These are phyloP conservation scores for Dastarcus helophoroides DNA, from an alignment of 2,888 invertebrate species.

Conservation along the genomic window DNA sequence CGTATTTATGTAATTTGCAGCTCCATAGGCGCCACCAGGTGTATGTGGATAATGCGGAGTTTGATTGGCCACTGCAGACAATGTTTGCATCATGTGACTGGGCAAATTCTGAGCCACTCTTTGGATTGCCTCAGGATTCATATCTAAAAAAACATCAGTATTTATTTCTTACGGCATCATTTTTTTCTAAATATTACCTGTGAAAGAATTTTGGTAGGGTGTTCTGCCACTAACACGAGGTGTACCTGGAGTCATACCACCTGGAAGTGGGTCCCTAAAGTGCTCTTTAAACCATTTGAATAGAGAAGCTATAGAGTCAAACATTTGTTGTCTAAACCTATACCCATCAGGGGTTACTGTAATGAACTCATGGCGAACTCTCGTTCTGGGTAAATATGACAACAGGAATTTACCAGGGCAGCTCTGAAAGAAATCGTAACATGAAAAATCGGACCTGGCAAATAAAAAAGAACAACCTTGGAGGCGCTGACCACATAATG, in stretches of 20 bases:
- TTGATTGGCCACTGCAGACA: conserved; percentile 60
- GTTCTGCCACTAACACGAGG: conserved; percentile 42
- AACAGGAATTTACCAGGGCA: conserved; percentile 89
- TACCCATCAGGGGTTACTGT: conserved; percentile 89
- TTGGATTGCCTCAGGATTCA: conserved; percentile 57
- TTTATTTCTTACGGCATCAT: too few relatives aligned
- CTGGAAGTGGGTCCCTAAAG: conserved; percentile 81
- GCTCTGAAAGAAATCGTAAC: conserved; percentile 36
- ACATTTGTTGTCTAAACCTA: conserved; percentile 78
- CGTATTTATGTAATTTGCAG: conserved; percentile 62
- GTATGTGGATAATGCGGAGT: conserved; percentile 63
- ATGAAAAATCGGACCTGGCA: background rate
- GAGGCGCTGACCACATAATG: conserved; percentile 79
- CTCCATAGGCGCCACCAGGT: conserved; percentile 52
- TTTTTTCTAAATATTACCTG: too few relatives aligned
- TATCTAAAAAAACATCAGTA: conserved; percentile 32
- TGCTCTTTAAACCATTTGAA: conserved; percentile 98
- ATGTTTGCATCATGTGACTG: conserved; percentile 56
- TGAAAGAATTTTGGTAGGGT: conserved; percentile 6
- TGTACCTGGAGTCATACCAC: conserved; percentile 59
- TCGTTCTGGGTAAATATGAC: conserved; percentile 80
- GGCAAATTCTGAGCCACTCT: conserved; percentile 60
- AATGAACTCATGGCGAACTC: conserved; percentile 83
- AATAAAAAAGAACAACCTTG: conserved; percentile 39
- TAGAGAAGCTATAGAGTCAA: conserved; percentile 66